phyloP scores from a whole-genome alignment of 2,888 invertebrate genomes.

The Plagodis dolabraria region DNA sequence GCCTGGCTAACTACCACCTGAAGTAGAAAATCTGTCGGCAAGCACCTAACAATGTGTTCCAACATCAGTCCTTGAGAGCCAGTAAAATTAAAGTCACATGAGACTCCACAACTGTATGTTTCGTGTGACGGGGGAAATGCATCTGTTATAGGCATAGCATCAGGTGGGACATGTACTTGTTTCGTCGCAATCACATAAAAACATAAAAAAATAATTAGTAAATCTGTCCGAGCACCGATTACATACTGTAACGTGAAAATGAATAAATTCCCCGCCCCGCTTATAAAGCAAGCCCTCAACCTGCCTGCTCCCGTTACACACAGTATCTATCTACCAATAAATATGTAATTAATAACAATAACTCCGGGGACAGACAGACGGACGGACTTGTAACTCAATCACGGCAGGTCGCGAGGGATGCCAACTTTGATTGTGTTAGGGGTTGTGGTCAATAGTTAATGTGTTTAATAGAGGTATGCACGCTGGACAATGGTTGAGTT shows the following conservation, averaged over 20 bases:
- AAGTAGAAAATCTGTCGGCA: too few species aligned
- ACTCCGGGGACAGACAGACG: slow-evolving; percentile 48
- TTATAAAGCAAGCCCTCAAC: slow-evolving; percentile 2
- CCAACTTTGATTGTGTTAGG: slow-evolving; percentile 31
- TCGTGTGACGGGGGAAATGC: too few species aligned
- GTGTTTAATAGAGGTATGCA: neutral
- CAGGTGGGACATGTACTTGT: too few species aligned
- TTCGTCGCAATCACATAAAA: too few species aligned
- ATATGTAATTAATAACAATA: slow-evolving; percentile 75
- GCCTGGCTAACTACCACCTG: too few species aligned
- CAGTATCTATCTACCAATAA: slow-evolving; percentile 55
- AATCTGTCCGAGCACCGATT: too few species aligned
- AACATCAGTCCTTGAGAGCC: too few species aligned
- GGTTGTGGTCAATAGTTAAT: slow-evolving; percentile 22
- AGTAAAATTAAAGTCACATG: too few species aligned
- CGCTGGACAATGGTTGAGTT: slow-evolving; percentile 4
- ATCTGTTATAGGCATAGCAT: too few species aligned
- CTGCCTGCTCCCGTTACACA: slow-evolving; percentile 38
- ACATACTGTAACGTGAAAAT: neutral
- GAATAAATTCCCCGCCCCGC: neutral
- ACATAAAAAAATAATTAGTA: too few species aligned
- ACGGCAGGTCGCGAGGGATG: slow-evolving; percentile 31
- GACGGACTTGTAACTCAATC: slow-evolving; percentile 59
- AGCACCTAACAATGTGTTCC: too few species aligned
- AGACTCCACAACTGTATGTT: too few species aligned